Base-by-base conservation (phyloP, 2,797 vertebrate species). In the Anniella stebbinsi region DNA sequence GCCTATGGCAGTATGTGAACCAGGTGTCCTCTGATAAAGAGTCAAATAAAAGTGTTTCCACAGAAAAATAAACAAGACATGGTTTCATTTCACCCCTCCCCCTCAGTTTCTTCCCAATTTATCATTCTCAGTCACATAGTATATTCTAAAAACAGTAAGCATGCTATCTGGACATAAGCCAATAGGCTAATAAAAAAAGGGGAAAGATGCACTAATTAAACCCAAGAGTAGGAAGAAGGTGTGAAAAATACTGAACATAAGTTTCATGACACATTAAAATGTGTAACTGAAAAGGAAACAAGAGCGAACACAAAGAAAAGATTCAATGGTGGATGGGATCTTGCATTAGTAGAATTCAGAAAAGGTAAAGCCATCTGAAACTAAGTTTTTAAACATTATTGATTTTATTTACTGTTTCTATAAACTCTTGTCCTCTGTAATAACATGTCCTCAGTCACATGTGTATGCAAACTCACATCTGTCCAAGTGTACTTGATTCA, bases 171-270 rank as follows among this genome's bases (percentile, higher is more conserved):
- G 89, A 86, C 67, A 81, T 67, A 81, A 81, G 89, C 77, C 77
- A 87, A 48, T 81, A 81, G 75, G 17, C 66, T 77, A 77, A 51
- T 38, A 77, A 45, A 30, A 63, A 72, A 84, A 36, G 10, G 25
- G 13, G 88, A 48, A 90, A 90, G 23, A 73, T 70, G 51, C 70
- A 90, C 77, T 87, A 87, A 87, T 81, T 73, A 87, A 87, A 75
- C 60, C 23, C 84, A 87, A 87, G 51, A 90, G 78, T 87, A 57
- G 84, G 69, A 86, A 63, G 48, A 30, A 87, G 69, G 57, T 87
- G 57, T 90, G 78, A 90, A 85, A 86, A 90, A 81, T 86, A 86
- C 67, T 86, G 89, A 90, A 90, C 84, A 66, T 86, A 90, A 81
- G 78, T 87, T 73, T 82, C 25, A 87, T 87, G 69, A 66, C 67